Base-by-base conservation (phyloP, 2,797 vertebrate genomes). In the Mionectes olivaceus region DNA sequence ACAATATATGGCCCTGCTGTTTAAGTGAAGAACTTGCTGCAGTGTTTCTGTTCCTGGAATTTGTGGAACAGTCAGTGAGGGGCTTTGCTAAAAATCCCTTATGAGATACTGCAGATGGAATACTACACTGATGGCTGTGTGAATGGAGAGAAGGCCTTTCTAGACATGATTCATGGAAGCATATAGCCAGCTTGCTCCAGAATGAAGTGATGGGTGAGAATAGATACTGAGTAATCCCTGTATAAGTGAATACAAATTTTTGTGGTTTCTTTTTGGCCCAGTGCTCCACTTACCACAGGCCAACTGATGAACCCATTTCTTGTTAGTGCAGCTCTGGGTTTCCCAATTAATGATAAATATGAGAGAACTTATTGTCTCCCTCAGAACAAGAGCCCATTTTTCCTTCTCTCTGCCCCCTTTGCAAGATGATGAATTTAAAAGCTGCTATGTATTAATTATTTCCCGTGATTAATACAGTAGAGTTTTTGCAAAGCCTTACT, bases 41-140 rank as follows among this genome's bases (percentile, higher is more conserved):
- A 63, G 43, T 78, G 64, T 96, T 90, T 88, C 87, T 89, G 21
- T 82, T 85, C 52, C 78, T 91, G 74, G 64, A 83, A 87, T 91
- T 91, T 85, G n/a, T 91, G 61, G 32, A 49, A 30, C 32, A 49
- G 81, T 74, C 55, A 25, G 37, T 50, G 87, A 84, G 49, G n/a
- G 56, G 39, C 57, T 81, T 89, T 33, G 47, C 39, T 78, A 19
- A 92, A 84, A 86, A 39, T 46, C 53, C 28, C 13, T 55, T 41
- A 27, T 59, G 64, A 83, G 68, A 15, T 76, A 24, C 57, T 89
- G 59, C 49, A 67, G 65, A 55, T 89, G 23, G 87, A 74, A 57
- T 81, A 67, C 19, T 78, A 65, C 37, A 15, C 24, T 63, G 67
- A 11, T 9, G 15, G 56, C 61, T 53, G 27, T 74, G 61, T 49